phyloP scores from a whole-genome alignment of 2,888 invertebrate species.

The Harpagoxenus sublaevis region DNA sequence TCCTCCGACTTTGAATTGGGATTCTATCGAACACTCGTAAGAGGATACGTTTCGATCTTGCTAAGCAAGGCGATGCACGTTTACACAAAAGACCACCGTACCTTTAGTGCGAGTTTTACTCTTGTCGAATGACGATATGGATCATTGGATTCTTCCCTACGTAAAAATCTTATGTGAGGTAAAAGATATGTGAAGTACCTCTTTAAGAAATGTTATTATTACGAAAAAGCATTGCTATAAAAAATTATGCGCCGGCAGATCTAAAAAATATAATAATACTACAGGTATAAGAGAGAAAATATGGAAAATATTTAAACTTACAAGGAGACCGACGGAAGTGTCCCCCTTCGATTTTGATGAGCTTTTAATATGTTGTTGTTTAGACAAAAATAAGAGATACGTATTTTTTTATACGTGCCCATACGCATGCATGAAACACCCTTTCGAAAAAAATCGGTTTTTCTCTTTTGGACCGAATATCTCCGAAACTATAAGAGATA shows the following conservation, averaged over 20 bases:
- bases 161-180: neutral
- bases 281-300: neutral
- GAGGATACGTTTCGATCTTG: conserved; percentile 61
- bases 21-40: conserved; percentile 55
- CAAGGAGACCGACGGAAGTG: too few species aligned
- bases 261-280: neutral
- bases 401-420: too few species aligned
- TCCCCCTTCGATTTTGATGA: too few species aligned
- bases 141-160: neutral
- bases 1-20: conserved; percentile 49
- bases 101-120: conserved; percentile 19
- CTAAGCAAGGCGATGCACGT: conserved; percentile 40
- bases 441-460: too few species aligned
- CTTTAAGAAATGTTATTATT: neutral
- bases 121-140: neutral
- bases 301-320: neutral
- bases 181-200: neutral
- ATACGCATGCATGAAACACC: too few species aligned
- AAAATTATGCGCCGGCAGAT: neutral
- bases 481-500: too few species aligned
- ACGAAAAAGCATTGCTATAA: neutral
- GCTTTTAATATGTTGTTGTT: too few species aligned
- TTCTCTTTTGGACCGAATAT: too few species aligned
- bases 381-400: too few species aligned
- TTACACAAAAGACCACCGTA: conserved; percentile 10